Conservation (phyloP, 2,888 invertebrate species). For the Zhuqinia jingwanae region DNA sequence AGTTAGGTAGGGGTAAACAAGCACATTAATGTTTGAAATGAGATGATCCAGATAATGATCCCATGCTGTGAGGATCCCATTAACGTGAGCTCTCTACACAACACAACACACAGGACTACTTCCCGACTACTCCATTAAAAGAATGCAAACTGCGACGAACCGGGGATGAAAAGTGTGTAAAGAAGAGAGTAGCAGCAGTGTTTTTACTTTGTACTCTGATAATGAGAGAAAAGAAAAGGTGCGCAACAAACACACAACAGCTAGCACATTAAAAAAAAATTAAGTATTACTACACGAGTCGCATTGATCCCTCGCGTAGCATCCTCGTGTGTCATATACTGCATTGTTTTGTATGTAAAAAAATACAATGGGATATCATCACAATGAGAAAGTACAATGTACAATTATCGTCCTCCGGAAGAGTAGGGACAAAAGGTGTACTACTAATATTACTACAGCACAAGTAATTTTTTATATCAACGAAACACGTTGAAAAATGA, state of each 20-base stretch:
- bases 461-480: neutral
- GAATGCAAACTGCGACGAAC: constrained; percentile 3
- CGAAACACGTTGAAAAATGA: neutral
- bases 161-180: neutral
- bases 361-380: constrained; percentile 20
- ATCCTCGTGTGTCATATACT: neutral
- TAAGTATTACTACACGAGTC: neutral
- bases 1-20: constrained; percentile 44
- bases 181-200: neutral
- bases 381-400: neutral
- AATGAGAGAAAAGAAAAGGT: constrained; percentile 30
- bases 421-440: too few species aligned
- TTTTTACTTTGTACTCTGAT: neutral
- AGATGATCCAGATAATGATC: constrained; percentile 69
- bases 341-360: neutral
- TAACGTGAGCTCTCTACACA: constrained; percentile 63
- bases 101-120: constrained; percentile 38
- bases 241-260: neutral
- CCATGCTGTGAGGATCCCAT: constrained; percentile 69
- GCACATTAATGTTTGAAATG: constrained; percentile 61
- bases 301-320: neutral
- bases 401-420: too few species aligned
- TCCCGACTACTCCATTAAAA: constrained; percentile 37
- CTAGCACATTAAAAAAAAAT: too few species aligned
- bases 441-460: too few species aligned